These are phyloP conservation scores for Lycaena phlaeas DNA, from an alignment of 2,888 invertebrate genomes.

Conservation along the genomic window DNA sequence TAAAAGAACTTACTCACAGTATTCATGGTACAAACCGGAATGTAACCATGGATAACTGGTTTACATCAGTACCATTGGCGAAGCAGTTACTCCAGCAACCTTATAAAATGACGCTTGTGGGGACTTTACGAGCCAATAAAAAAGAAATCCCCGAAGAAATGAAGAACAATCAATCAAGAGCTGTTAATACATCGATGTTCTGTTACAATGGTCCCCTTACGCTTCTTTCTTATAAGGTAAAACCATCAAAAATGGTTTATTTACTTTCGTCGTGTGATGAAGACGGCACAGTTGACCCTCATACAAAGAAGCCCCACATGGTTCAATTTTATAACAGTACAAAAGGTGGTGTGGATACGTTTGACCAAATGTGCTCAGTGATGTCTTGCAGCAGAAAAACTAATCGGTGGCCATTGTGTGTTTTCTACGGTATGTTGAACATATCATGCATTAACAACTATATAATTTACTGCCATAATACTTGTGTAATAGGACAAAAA, in stretches of 20 bases:
- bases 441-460: no score
- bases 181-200: no score
- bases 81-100: slow-evolving; percentile 18
- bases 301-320: slow-evolving; percentile 13
- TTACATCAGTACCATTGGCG: slow-evolving; percentile 27
- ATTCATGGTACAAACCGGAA: slow-evolving; percentile 19
- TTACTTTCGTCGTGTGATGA: slow-evolving; percentile 24
- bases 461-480: no score
- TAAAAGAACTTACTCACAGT: slow-evolving; percentile 15
- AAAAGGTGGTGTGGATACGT: not conserved
- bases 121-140: not conserved
- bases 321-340: not conserved
- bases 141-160: slow-evolving; percentile 14
- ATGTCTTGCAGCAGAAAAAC: not conserved
- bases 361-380: not conserved
- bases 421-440: not conserved
- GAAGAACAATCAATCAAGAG: no score
- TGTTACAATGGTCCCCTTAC: no score
- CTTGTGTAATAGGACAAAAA: no score
- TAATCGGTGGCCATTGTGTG: not conserved
- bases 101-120: not conserved
- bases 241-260: slow-evolving; percentile 14
- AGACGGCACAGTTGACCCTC: slow-evolving; percentile 12
- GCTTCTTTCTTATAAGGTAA: no score
- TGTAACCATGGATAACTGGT: slow-evolving; percentile 30